Base-by-base conservation (phyloP, 37 sponge, comb jelly and placozoan species). In the Petrosia ficiformis region DNA sequence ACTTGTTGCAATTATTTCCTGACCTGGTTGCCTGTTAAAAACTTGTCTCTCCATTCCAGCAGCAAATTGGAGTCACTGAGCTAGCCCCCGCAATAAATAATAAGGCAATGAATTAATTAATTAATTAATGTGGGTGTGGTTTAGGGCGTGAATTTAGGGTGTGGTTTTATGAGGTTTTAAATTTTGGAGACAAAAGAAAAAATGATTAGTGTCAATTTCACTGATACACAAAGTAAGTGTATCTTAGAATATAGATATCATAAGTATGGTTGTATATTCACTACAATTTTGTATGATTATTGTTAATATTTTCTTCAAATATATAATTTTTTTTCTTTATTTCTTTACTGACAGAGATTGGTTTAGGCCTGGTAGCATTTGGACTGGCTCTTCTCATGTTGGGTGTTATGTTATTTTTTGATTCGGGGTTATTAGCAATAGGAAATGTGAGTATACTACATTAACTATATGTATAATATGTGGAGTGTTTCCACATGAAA, bases 351-450 rank as follows among this genome's bases (percentile, higher is more conserved):
- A 29, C 63, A 89, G 92, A 96, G 69, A 96, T 96, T 66, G 97
- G 97, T n/a, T 65, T 96, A 31, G 97, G 94, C 0, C 69, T 93
- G 65, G 85, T 89, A 48, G 84, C 85, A 2, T 96, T 96, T 72
- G 97, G 94, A 10, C 63, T 93, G 28, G 85, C 76, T 0, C 92
- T 96, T 60, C 85, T 96, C 2, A 72, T 79, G 26, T 92, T 96
- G 0, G 97, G 97, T 29, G 88, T 93, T 59, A 57, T 96, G 0
- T 81, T 96, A 52, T 80, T 96, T 66, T 96, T 96, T 60, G 97
- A 96, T 65, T 84, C 78, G 78, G 97, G 89, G 41, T 86, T 96
- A 24, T 52, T 96, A 64, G 97, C 97, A 4, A 93, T 96, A 89
- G 97, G 97, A 61, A 96, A 96, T 77, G 94, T 96, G 64, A 86